Evolutionary conservation across 2,888 invertebrate genomes (phyloP).

Genomic region (Drosophila helvetica): DNA sequence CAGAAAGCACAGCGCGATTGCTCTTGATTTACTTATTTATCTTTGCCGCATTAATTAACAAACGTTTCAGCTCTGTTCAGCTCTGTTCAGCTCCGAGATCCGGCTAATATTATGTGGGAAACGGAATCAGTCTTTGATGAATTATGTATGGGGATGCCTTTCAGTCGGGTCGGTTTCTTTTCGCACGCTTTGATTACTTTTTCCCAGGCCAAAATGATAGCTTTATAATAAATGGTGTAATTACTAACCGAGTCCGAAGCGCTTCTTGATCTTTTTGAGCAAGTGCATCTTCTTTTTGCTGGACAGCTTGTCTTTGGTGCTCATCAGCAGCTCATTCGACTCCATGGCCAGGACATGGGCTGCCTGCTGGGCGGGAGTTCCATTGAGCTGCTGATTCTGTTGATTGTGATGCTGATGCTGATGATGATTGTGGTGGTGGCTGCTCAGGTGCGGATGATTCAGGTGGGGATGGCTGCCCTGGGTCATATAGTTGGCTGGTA

Average conservation of each 20-base stretch:
- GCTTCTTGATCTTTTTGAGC: conserved; percentile 93
- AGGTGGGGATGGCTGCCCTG: conserved; percentile 64
- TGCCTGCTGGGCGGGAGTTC: conserved; percentile 60
- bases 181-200: conserved; percentile 60
- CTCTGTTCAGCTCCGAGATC: conserved; percentile 35
- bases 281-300: conserved; percentile 91
- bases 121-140: conserved; percentile 50
- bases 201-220: neutral
- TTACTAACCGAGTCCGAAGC: conserved; percentile 93
- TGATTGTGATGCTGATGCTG: conserved; percentile 52
- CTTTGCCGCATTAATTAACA: conserved; percentile 71
- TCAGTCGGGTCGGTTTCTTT: conserved; percentile 32
- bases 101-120: conserved; percentile 75
- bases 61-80: conserved; percentile 45
- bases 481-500: conserved; percentile 75
- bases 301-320: conserved; percentile 81
- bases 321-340: conserved; percentile 66
- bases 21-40: conserved; percentile 61
- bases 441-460: conserved; percentile 46
- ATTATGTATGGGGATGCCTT: conserved; percentile 49
- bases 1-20: conserved; percentile 51
- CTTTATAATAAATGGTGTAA: conserved; percentile 9
- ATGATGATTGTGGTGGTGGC: conserved; percentile 48
- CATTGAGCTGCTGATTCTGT: conserved; percentile 43
- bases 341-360: conserved; percentile 80